These are phyloP conservation scores for Physella acuta DNA, from an alignment of 1,140 invertebrate species.

Conservation along the genomic window DNA sequence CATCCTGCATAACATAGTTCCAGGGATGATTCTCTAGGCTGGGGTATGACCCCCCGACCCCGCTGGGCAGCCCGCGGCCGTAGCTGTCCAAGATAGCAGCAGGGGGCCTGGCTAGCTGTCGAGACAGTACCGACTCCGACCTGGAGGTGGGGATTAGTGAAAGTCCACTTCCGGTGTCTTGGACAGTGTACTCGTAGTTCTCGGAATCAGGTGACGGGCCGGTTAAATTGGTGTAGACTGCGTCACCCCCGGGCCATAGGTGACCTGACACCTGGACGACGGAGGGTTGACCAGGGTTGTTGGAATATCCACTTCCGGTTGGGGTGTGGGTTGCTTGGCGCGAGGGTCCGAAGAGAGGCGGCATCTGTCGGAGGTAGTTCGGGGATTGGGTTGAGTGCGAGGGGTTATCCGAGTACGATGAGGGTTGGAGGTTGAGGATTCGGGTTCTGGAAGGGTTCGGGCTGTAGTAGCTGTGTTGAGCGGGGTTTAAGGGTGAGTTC, in stretches of 20 bases:
- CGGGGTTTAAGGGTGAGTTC: conserved; percentile 9
- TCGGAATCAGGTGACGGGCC: neutral
- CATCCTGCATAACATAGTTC: conserved; percentile 1
- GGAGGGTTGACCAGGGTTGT: neutral
- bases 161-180: neutral
- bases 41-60: neutral
- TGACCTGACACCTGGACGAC: neutral
- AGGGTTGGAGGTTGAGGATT: conserved; percentile 24
- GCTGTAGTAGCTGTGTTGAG: conserved; percentile 21
- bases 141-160: neutral
- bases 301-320: conserved; percentile 18
- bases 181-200: conserved; percentile 7
- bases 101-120: conserved; percentile 6
- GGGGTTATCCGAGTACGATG: conserved; percentile 21
- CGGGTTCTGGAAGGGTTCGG: neutral
- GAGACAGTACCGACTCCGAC: conserved; percentile 1
- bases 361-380: conserved; percentile 17
- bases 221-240: neutral
- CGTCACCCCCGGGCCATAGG: neutral
- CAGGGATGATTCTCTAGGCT: neutral
- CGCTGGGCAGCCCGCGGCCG: neutral
- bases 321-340: neutral
- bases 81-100: neutral
- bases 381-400: neutral
- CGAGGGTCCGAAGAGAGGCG: conserved; percentile 17